Base-by-base conservation (phyloP, 2,113 vertebrate species). In the Anolis carolinensis region DNA sequence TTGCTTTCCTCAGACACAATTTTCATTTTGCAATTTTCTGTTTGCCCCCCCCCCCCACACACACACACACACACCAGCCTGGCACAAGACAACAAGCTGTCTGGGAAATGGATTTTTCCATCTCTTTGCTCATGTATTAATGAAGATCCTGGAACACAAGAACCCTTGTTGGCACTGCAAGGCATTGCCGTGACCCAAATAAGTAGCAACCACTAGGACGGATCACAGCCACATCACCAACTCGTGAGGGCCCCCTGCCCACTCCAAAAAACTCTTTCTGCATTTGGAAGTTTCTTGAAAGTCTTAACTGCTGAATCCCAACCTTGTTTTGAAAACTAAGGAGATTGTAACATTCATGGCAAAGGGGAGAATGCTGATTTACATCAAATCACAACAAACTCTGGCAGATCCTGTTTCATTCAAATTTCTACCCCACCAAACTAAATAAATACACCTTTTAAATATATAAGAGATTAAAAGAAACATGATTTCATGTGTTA, bases 91-190 rank as follows among this genome's bases (percentile, higher is more conserved):
- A 79, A 32, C 52, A 85, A 79, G 67, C 65, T 79, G 65, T 39
- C 75, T 70, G 83, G n/a, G 67, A 85, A 70, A 79, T 70, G 65
- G 32, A 79, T 85, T 78, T 85, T 85, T 71, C 83, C 83, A 85
- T 59, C 83, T 79, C 83, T 77, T 71, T 77, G 74, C 63, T 23
- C 55, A 70, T 78, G 75, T 70, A 78, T 85, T 85, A 70, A 85
- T 85, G 65, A 59, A 77, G 67, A 39, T n/a, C 63, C 36, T 27
- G 76, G 75, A 85, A 85, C 83, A 85, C 63, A 71, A 36, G 50
- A 59, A 59, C 75, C 83, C 76, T 85, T 85, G 83, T 85, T 85
- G 50, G 75, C 83, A 79, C 16, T 20, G n/a, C 44, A 70, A 85
- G 16, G 48, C 83, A 85, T 71, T 76, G 36, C 50, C 18, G 34